These are phyloP conservation scores for Zhengitettix transpicula DNA, from an alignment of 2,888 invertebrate genomes.

Conservation along the genomic window DNA sequence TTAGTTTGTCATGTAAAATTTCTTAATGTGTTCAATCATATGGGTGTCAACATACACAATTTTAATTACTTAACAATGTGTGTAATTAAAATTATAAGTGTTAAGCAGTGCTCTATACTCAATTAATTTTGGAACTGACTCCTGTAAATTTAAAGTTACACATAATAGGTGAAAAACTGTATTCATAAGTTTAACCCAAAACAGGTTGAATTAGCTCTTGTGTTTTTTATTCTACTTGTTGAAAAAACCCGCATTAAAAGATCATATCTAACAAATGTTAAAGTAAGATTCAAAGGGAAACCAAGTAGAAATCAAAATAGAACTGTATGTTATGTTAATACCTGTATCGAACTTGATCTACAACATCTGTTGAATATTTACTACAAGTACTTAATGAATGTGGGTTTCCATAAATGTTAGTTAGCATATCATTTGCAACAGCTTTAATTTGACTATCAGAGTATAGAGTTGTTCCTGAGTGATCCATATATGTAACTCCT, in stretches of 20 bases:
- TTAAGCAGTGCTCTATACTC: no score
- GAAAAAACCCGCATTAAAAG: no score
- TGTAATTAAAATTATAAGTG: no score
- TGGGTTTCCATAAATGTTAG: constrained; percentile 77
- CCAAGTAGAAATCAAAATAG: no score
- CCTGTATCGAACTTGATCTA: constrained; percentile 55
- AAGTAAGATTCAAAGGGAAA: constrained; percentile 1
- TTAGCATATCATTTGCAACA: constrained; percentile 44
- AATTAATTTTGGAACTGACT: no score
- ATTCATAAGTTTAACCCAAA: background rate
- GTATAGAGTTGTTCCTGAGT: constrained; percentile 74
- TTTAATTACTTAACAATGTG: no score
- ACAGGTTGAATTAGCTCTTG: no score
- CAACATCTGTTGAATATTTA: constrained; percentile 59
- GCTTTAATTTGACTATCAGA: constrained; percentile 53
- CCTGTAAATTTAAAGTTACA: no score
- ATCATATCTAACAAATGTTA: background rate
- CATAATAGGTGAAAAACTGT: background rate
- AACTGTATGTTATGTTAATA: background rate
- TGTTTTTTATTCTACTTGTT: no score
- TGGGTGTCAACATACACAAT: no score
- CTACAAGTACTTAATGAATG: constrained; percentile 61
- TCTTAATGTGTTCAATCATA: no score
- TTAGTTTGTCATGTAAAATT: no score
- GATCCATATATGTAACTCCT: constrained; percentile 72